Evolutionary conservation across 2,113 vertebrate genomes (phyloP).

Genomic region (Triplophysa siluroides): DNA sequence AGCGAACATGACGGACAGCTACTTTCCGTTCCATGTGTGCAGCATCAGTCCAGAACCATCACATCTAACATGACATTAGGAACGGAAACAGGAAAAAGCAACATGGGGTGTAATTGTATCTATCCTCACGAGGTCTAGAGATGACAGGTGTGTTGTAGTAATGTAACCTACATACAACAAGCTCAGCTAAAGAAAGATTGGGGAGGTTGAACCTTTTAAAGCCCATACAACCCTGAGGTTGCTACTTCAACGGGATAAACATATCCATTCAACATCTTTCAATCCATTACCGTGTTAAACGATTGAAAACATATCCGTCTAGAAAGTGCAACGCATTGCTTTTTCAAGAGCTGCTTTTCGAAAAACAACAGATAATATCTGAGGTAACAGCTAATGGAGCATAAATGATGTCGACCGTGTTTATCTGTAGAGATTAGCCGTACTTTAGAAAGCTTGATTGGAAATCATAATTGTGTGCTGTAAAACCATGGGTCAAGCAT

Average conservation of each 20-base stretch:
- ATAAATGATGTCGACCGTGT: constrained; percentile 22
- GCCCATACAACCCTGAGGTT: background rate
- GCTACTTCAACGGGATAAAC: background rate
- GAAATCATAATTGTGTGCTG: background rate
- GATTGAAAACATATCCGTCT: background rate
- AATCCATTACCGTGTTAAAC: constrained; percentile 18
- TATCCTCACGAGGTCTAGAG: background rate
- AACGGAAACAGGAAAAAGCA: background rate
- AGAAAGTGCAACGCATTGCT: constrained; percentile 12
- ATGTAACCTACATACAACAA: background rate
- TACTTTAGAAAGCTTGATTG: constrained; percentile 36
- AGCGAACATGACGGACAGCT: constrained; percentile 1
- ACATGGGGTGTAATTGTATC: background rate
- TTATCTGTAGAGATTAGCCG: constrained; percentile 26
- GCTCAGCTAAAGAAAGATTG: background rate
- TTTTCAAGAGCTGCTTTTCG: constrained; percentile 15
- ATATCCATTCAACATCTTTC: background rate
- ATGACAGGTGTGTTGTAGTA: background rate
- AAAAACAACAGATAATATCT: constrained; percentile 11
- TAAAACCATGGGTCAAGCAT: constrained; percentile 12
- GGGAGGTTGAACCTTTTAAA: background rate
- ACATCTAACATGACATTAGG: constrained; percentile 4
- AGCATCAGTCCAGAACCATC: constrained; percentile 12
- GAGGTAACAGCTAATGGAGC: constrained; percentile 31
- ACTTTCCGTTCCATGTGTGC: background rate